phyloP scores from a whole-genome alignment of 2,113 vertebrate species.

The Brachionichthys hirsutus region DNA sequence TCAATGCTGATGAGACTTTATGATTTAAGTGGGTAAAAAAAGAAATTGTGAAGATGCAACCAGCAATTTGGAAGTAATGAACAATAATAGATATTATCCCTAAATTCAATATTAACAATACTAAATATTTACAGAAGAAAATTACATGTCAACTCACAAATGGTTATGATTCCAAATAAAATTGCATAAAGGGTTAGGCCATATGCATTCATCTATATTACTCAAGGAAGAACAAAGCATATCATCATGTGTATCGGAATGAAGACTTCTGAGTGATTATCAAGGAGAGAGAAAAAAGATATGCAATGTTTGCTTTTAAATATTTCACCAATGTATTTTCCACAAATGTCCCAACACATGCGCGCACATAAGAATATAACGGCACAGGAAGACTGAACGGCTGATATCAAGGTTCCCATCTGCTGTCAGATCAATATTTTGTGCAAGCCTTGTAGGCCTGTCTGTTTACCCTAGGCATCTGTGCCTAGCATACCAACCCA shows the following conservation, averaged over 20 bases:
- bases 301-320: constrained; percentile 32
- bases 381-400: constrained; percentile 61
- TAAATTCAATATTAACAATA: neutral
- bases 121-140: no score
- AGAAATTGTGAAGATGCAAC: no score
- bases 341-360: constrained; percentile 45
- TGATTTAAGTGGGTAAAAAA: no score
- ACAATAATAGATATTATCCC: no score
- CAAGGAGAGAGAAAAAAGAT: constrained; percentile 31
- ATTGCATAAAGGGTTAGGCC: neutral
- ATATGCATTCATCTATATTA: neutral
- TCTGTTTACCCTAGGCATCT: constrained; percentile 81
- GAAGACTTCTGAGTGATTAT: constrained; percentile 19
- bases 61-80: no score
- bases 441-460: constrained; percentile 75
- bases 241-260: constrained; percentile 6
- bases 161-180: neutral
- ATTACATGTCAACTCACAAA: no score
- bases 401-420: constrained; percentile 78
- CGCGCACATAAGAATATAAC: constrained; percentile 49
- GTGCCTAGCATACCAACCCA: constrained; percentile 77
- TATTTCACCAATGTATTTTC: constrained; percentile 52
- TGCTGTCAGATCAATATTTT: constrained; percentile 84
- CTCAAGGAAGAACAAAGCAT: constrained; percentile 9
- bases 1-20: neutral